Evolutionary conservation across 2,888 invertebrate genomes (phyloP).

Genomic region (Oxycera nigricornis): DNA sequence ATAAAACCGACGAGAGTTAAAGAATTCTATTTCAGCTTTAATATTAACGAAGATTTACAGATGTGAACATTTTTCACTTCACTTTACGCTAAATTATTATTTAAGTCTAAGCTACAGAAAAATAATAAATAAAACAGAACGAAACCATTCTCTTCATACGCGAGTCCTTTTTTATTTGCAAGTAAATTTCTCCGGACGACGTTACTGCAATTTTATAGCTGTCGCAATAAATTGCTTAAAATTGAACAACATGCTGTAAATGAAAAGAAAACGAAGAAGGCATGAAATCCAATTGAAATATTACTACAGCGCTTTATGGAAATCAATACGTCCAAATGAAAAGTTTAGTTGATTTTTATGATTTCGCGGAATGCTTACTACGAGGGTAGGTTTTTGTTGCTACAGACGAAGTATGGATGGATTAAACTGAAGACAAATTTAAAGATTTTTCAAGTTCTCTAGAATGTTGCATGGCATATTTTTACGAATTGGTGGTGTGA

Average conservation of each 20-base stretch:
- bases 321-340: not conserved
- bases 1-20: too few relatives aligned
- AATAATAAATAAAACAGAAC: not conserved
- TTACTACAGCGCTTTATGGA: not conserved
- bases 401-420: not conserved
- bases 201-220: not conserved
- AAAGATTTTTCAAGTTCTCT: too few relatives aligned
- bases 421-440: too few relatives aligned
- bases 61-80: conserved; percentile 2
- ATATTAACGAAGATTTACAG: too few relatives aligned
- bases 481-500: too few relatives aligned
- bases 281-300: not conserved
- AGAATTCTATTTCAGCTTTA: too few relatives aligned
- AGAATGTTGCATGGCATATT: too few relatives aligned
- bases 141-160: conserved; percentile 27
- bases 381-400: not conserved
- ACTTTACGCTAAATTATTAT: not conserved
- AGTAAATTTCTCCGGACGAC: not conserved
- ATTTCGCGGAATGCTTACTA: not conserved
- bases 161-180: not conserved
- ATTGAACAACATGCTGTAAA: not conserved
- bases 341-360: not conserved
- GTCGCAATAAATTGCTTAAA: not conserved
- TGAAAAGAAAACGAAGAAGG: not conserved
- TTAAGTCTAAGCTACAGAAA: not conserved